These are phyloP conservation scores for Yponomeuta sedellus DNA, from an alignment of 2,888 invertebrate genomes.

Conservation along the genomic window DNA sequence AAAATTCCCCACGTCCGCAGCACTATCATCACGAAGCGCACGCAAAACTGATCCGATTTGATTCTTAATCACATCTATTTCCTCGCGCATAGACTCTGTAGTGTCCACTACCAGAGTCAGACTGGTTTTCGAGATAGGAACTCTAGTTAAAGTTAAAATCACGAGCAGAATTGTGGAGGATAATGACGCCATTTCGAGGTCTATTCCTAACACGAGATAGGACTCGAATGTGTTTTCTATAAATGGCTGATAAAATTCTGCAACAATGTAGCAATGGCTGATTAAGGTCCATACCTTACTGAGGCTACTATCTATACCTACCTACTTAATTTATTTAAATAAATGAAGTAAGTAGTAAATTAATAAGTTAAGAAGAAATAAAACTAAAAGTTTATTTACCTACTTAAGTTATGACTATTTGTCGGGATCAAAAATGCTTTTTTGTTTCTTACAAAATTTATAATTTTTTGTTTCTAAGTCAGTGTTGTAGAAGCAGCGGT, in stretches of 20 bases:
- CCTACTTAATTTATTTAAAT: no score
- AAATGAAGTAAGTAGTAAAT: no score
- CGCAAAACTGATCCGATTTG: constrained; percentile 44
- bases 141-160: constrained; percentile 8
- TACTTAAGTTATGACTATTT: no score
- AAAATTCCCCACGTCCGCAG: constrained; percentile 48
- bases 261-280: not conserved
- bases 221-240: not conserved
- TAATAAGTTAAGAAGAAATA: no score
- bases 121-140: constrained; percentile 33
- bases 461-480: no score
- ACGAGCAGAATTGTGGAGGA: not conserved
- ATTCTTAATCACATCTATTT: constrained; percentile 41
- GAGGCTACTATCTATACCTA: no score
- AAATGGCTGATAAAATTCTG: not conserved
- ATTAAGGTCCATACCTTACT: not conserved
- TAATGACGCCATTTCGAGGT: not conserved
- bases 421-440: no score
- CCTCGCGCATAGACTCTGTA: constrained; percentile 45
- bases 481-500: no score
- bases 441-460: no score
- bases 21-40: constrained; percentile 36
- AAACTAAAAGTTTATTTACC: no score
- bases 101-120: constrained; percentile 54
- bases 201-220: not conserved